phyloP scores from a whole-genome alignment of 2,113 vertebrate species.

The Protobothrops mucrosquamatus region DNA sequence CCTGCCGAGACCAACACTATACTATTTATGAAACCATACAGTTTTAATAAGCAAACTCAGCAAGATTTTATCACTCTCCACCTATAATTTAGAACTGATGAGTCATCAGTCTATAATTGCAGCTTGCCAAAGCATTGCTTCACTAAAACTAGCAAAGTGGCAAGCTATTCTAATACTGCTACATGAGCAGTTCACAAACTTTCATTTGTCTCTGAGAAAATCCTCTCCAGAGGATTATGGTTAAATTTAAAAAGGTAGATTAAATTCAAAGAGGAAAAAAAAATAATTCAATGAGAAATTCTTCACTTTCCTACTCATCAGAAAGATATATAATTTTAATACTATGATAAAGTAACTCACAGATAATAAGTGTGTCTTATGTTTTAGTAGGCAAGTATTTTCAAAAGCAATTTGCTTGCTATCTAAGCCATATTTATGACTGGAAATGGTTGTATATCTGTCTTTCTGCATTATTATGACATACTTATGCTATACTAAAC shows the following conservation, averaged over 20 bases:
- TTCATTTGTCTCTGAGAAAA: constrained; percentile 42
- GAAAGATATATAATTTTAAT: constrained; percentile 49
- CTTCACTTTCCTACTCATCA: constrained; percentile 41
- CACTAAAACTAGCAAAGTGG: constrained; percentile 44
- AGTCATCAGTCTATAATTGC: constrained; percentile 59
- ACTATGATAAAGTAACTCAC: constrained; percentile 59
- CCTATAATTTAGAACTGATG: constrained; percentile 68
- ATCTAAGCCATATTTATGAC: constrained; percentile 33
- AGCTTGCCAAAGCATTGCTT: constrained; percentile 23
- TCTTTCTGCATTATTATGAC: constrained; percentile 19
- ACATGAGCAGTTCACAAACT: constrained; percentile 33
- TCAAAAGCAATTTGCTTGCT: constrained; percentile 56
- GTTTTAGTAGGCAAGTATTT: constrained; percentile 35
- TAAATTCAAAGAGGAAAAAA: constrained; percentile 51
- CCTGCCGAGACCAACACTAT: constrained; percentile 68
- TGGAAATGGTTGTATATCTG: constrained; percentile 31
- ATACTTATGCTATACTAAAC: constrained; percentile 38
- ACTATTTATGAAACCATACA: constrained; percentile 71
- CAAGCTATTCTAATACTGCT: constrained; percentile 55
- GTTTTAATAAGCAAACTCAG: constrained; percentile 73
- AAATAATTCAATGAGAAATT: constrained; percentile 52
- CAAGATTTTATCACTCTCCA: constrained; percentile 74
- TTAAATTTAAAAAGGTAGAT: constrained; percentile 61
- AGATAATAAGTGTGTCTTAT: constrained; percentile 21
- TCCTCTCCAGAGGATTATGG: constrained; percentile 47